These are phyloP conservation scores for Charadrius vociferus DNA, from an alignment of 2,113 vertebrate species.

Conservation along the genomic window DNA sequence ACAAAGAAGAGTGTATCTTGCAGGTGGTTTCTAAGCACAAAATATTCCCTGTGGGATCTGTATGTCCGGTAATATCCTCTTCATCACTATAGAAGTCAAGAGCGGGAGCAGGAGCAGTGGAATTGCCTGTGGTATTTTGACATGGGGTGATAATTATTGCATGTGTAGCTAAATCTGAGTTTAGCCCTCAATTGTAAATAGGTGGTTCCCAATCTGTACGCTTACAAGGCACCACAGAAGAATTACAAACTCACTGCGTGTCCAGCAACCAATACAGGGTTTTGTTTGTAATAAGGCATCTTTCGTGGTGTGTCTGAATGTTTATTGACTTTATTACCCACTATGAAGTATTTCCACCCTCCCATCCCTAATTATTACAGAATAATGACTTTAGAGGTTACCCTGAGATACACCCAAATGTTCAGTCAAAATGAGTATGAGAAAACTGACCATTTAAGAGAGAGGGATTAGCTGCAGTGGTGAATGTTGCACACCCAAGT, in stretches of 20 bases:
- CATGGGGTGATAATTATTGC: background rate
- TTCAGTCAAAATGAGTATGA: background rate
- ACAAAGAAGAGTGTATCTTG: background rate
- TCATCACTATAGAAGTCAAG: background rate
- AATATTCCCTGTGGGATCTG: background rate
- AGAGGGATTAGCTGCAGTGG: background rate
- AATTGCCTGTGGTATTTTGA: background rate
- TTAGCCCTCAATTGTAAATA: fast-evolving
- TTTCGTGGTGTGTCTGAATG: background rate
- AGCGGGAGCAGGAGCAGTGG: background rate
- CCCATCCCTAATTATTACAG: background rate
- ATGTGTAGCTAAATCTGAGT: background rate
- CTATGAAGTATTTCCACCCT: background rate
- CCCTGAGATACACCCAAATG: background rate
- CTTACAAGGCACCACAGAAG: background rate
- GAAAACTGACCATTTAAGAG: background rate
- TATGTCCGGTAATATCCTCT: background rate
- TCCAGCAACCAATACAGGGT: background rate
- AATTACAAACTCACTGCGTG: fast-evolving
- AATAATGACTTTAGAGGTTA: background rate
- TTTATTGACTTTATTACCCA: background rate
- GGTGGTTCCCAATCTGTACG: background rate
- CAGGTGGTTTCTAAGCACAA: background rate
- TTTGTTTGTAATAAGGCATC: background rate
- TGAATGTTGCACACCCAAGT: background rate